A percentile compares a stretch with the other conserved stretches of the same genome.
phyloP scores from a whole-genome alignment of 2,113 vertebrate species.

The Elaphurus davidianus region DNA sequence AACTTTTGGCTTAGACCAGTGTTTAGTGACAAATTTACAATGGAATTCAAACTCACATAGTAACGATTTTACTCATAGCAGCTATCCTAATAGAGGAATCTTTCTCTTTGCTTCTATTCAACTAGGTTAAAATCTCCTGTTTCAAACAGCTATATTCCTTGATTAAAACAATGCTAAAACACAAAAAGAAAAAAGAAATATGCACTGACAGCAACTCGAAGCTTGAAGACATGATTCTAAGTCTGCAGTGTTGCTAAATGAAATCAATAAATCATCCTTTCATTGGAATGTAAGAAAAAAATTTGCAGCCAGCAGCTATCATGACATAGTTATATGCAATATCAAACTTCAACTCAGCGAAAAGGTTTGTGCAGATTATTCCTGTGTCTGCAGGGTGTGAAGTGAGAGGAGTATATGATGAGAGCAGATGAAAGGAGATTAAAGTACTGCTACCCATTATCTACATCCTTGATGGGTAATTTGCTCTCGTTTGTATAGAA shows the following conservation, averaged over 20 bases:
- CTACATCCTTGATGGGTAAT: not conserved
- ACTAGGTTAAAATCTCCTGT: slow-evolving; percentile 49
- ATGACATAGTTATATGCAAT: not conserved
- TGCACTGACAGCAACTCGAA: not conserved
- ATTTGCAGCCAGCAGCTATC: not conserved
- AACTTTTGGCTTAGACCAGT: slow-evolving; percentile 23
- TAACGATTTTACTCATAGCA: not conserved
- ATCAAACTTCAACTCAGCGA: not conserved
- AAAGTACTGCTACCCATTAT: not conserved
- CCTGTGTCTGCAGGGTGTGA: not conserved
- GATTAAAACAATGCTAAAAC: slow-evolving; percentile 67
- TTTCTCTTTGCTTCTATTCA: slow-evolving; percentile 44
- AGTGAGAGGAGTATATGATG: not conserved
- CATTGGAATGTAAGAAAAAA: not conserved
- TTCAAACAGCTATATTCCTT: slow-evolving; percentile 63
- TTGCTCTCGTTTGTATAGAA: not conserved
- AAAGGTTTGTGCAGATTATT: not conserved
- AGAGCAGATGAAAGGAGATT: not conserved
- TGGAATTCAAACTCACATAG: not conserved
- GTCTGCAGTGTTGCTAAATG: not conserved
- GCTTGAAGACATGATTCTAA: not conserved
- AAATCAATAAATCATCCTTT: slow-evolving; percentile 1
- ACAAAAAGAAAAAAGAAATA: not conserved
- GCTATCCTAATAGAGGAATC: not conserved
- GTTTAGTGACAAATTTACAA: slow-evolving; percentile 41